A percentile compares a stretch with the other conserved stretches of the same genome.
phyloP scores from a whole-genome alignment of 2,113 vertebrate species.

The Scortum barcoo region DNA sequence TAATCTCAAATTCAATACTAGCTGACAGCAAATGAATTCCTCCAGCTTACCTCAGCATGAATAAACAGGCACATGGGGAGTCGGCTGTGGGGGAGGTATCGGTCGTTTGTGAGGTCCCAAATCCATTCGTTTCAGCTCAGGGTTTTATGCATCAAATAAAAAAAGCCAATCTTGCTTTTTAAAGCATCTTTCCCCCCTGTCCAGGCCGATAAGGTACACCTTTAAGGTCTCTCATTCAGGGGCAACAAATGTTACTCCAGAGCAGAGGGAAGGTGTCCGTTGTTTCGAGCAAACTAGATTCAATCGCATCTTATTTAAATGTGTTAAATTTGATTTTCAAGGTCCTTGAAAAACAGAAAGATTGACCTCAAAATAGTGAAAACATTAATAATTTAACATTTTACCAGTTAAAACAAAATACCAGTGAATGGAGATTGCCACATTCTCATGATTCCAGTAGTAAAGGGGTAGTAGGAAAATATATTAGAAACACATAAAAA shows the following conservation, averaged over 20 bases:
- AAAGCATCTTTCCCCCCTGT: conserved; percentile 77
- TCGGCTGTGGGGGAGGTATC: conserved; percentile 72
- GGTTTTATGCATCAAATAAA: conserved; percentile 85
- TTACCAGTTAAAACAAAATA: background rate
- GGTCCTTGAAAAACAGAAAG: background rate
- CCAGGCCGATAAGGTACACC: conserved; percentile 76
- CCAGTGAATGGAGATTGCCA: background rate
- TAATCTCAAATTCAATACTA: conserved; percentile 94
- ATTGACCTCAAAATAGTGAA: background rate
- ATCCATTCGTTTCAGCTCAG: conserved; percentile 83
- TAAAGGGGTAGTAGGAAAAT: conserved; percentile 5
- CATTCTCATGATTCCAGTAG: background rate
- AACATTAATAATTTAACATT: background rate
- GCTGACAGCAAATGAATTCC: conserved; percentile 95
- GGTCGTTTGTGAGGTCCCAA: conserved; percentile 77
- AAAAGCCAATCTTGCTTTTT: conserved; percentile 81
- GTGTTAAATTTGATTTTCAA: conserved; percentile 18
- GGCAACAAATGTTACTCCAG: conserved; percentile 64
- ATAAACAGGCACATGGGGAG: conserved; percentile 87
- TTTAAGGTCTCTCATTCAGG: conserved; percentile 75
- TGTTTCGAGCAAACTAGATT: conserved; percentile 23
- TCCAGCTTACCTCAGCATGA: conserved; percentile 95
- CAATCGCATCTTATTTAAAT: conserved; percentile 29
- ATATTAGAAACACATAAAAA: conserved; percentile 22
- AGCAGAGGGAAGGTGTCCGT: conserved; percentile 32